Evolutionary conservation across 2,797 vertebrate species (phyloP), one percentile per base, ranked within the genome.

Genomic region (Sebastes cheni): DNA sequence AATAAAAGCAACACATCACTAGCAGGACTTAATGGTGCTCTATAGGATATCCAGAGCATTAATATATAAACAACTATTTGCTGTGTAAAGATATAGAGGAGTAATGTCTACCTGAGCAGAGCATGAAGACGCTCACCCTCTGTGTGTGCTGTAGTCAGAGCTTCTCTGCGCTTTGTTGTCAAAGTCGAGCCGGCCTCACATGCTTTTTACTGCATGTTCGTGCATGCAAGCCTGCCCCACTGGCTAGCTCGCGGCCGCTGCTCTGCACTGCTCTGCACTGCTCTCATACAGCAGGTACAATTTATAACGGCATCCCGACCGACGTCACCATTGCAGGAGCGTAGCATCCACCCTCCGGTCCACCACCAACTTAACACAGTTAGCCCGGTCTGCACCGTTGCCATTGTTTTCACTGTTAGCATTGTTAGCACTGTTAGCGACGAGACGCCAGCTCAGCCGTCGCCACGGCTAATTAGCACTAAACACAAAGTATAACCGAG

Each of bases 91-190:
- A 52, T 52, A 52, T 52, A 18, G 4, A n/a, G 50, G 18, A n/a
- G 50, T 52, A 52, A 52, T 52, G 50, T 52, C 50, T 52, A 52
- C 50, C 50, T 52, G 50, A 52, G 20, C 20, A n/a, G 50, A 52
- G 50, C 0, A 52, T 52, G 20, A n/a, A 52, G 50, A 0, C 4
- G 2, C 50, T 0, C 50, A 0, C 50, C 20, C 50, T 52, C 20
- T 52, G 50, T 52, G 50, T 52, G 50, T n/a, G 50, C 0, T n/a
- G 50, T n/a, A 52, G 1, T n/a, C 18, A 9, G 20, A 52, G 1
- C 1, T 52, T 52, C 50, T 52, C 20, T n/a, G 20, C n/a, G 50
- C 20, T 52, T 52, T 52, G 50, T 52, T 52, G 6, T 18, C 46
- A 52, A 9, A 52, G 16, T 18, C 20, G 46, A n/a, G 46, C 4